Conservation (phyloP, 1,140 invertebrate species). For the Heliothis subflexa region DNA sequence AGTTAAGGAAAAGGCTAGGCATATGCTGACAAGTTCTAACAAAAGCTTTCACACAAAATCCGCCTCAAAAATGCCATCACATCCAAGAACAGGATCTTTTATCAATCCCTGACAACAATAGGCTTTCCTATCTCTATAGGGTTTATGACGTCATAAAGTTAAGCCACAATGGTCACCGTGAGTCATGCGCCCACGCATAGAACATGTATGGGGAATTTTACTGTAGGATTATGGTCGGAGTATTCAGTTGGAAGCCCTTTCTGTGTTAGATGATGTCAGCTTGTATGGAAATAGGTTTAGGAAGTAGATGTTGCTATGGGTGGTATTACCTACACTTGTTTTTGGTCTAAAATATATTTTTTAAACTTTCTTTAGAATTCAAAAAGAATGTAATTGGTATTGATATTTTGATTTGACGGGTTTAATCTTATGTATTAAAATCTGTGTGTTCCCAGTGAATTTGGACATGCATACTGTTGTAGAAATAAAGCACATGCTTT, state of each 20-base stretch:
- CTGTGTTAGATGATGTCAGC: not conserved
- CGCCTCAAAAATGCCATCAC: not conserved
- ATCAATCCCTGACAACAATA: slow-evolving; percentile 9
- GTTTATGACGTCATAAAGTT: slow-evolving; percentile 33
- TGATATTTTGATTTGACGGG: too few relatives aligned
- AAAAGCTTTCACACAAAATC: not conserved
- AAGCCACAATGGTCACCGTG: slow-evolving; percentile 13
- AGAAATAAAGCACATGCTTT: too few relatives aligned
- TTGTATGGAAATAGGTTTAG: not conserved
- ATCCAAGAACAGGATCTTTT: slow-evolving; percentile 1
- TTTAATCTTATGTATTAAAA: too few relatives aligned
- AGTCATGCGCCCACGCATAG: not conserved
- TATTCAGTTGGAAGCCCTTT: not conserved
- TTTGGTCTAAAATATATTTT: not conserved
- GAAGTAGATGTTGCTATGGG: not conserved
- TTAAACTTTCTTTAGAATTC: too few relatives aligned
- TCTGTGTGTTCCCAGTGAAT: too few relatives aligned
- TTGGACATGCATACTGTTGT: too few relatives aligned
- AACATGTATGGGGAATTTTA: slow-evolving; percentile 17
- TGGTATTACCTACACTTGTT: not conserved
- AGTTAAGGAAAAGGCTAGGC: too few relatives aligned
- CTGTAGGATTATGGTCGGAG: not conserved
- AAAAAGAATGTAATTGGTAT: too few relatives aligned
- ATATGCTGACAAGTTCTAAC: not conserved
- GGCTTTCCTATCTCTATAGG: not conserved